phyloP scores from a whole-genome alignment of 2,888 invertebrate genomes.

The Sinodicranocentrus sp. region DNA sequence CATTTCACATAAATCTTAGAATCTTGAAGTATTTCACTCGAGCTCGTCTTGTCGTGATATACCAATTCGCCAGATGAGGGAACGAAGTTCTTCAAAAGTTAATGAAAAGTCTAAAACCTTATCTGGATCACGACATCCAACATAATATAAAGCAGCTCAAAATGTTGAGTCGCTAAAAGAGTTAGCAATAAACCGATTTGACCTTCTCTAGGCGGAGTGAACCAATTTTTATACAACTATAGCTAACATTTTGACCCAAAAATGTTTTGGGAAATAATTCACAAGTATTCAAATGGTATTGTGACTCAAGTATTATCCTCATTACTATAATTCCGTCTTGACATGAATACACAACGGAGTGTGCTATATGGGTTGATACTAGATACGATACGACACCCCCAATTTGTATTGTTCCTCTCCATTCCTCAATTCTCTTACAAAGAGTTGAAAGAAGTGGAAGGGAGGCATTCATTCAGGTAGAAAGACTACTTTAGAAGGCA shows the following conservation, averaged over 20 bases:
- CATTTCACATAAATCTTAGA: not conserved
- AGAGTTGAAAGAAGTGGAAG: too few species aligned
- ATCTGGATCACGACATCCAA: slow-evolving; percentile 5
- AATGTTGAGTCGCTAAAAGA: too few species aligned
- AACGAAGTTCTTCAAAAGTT: not conserved
- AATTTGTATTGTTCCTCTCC: too few species aligned
- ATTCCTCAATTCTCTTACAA: not conserved
- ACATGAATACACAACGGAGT: not conserved
- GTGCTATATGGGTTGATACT: too few species aligned
- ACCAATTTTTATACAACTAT: not conserved
- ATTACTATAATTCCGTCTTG: slow-evolving; percentile 4
- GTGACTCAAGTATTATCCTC: not conserved
- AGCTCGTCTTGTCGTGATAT: not conserved
- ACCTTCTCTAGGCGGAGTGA: not conserved
- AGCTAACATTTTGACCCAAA: slow-evolving; percentile 26
- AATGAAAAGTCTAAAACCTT: not conserved
- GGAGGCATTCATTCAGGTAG: not conserved
- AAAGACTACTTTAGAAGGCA: not conserved
- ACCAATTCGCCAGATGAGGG: not conserved
- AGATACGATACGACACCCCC: too few species aligned
- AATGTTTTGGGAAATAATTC: slow-evolving; percentile 14
- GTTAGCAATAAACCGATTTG: not conserved
- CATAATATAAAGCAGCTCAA: not conserved
- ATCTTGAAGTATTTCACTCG: not conserved
- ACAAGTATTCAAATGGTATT: slow-evolving; percentile 4